These are phyloP conservation scores for Saguinus imperator DNA, from an alignment of 2,113 vertebrate genomes.

Conservation along the genomic window DNA sequence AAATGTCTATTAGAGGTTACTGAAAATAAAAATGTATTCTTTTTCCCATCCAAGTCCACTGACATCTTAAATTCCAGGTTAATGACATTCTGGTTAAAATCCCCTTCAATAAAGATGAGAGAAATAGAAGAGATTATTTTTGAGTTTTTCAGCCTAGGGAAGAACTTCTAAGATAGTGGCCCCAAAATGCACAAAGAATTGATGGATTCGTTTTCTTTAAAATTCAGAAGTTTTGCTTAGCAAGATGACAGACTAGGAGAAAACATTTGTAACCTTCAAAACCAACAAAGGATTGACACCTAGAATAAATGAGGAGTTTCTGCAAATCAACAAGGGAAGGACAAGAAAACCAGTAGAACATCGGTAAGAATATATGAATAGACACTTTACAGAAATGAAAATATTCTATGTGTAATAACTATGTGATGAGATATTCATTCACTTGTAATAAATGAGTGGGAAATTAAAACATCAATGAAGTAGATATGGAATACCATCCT, in stretches of 20 bases:
- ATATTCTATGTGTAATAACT: not conserved
- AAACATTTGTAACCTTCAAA: not conserved
- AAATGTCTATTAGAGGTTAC: not conserved
- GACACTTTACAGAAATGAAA: too few species aligned
- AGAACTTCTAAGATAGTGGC: not conserved
- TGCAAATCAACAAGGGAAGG: not conserved
- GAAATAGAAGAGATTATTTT: not conserved
- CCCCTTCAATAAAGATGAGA: not conserved
- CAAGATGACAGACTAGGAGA: not conserved
- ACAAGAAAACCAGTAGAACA: not conserved
- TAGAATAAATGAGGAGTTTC: not conserved
- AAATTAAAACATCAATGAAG: not conserved
- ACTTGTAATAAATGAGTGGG: not conserved
- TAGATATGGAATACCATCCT: not conserved
- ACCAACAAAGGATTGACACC: not conserved
- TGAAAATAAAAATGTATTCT: not conserved
- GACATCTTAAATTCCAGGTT: not conserved
- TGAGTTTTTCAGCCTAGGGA: not conserved
- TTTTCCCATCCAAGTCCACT: not conserved
- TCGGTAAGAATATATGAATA: not conserved
- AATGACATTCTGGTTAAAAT: not conserved
- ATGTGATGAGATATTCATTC: not conserved
- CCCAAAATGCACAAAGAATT: not conserved
- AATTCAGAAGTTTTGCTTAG: not conserved
- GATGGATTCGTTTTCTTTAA: not conserved